Percentiles rank a stretch among this genome's conserved stretches.
Evolutionary conservation across 2,888 invertebrate genomes (phyloP).

Genomic region (Caenorhabditis sp.): DNA sequence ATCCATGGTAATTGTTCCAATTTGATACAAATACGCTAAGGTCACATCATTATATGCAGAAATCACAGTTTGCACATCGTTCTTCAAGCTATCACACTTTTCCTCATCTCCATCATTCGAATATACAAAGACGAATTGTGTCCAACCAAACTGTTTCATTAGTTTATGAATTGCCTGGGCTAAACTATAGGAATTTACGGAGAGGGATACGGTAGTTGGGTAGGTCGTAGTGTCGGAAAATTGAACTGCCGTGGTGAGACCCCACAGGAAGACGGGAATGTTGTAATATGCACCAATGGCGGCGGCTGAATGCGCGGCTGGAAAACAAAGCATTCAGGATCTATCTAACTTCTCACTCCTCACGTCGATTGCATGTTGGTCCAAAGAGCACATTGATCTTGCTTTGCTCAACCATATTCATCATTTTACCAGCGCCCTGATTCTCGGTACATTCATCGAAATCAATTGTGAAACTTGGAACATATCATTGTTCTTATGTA

Average conservation of each 20-base stretch:
- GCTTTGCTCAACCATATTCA: conserved; percentile 21
- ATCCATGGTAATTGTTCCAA: conserved; percentile 2
- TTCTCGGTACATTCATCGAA: not conserved
- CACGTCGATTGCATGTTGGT: conserved; percentile 34
- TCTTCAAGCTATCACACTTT: conserved; percentile 43
- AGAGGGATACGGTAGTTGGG: conserved; percentile 35
- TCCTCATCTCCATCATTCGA: conserved; percentile 38
- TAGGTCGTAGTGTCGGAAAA: conserved; percentile 28
- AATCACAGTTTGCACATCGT: conserved; percentile 27
- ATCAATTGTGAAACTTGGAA: not conserved
- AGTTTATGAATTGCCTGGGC: conserved; percentile 25
- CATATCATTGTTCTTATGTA: not conserved
- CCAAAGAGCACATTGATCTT: conserved; percentile 50
- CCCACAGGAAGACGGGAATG: conserved; percentile 47
- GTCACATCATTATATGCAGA: not conserved
- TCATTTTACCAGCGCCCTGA: conserved; percentile 13
- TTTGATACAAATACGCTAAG: conserved; percentile 21
- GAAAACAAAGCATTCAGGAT: no score
- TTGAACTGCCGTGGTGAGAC: conserved; percentile 26
- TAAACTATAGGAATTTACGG: conserved; percentile 34
- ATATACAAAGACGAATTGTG: conserved; percentile 58
- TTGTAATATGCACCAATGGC: conserved; percentile 44
- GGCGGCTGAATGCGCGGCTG: conserved; percentile 41
- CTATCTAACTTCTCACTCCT: not conserved
- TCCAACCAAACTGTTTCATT: conserved; percentile 55